Conservation (phyloP, 2,797 vertebrate genomes). For the Anguilla megastoma region DNA sequence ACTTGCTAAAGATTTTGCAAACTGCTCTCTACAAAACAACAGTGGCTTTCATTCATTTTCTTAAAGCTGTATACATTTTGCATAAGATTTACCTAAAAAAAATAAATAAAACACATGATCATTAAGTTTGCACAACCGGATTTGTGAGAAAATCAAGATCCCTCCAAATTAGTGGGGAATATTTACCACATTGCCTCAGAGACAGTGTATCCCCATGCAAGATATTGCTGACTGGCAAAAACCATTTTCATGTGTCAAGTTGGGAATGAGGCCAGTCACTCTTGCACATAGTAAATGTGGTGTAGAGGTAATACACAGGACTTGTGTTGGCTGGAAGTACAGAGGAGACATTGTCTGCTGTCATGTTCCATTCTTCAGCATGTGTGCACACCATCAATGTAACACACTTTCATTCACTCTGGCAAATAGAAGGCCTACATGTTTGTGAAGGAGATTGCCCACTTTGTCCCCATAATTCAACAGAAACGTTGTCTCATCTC, state of each 20-base stretch:
- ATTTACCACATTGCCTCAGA: slow-evolving; percentile 36
- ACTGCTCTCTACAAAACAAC: slow-evolving; percentile 24
- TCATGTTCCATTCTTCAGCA: slow-evolving; percentile 15
- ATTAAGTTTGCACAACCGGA: slow-evolving; percentile 46
- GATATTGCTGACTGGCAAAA: slow-evolving; percentile 37
- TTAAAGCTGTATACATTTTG: slow-evolving; percentile 31
- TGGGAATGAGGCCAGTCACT: background rate
- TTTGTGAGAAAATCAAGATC: slow-evolving; percentile 39
- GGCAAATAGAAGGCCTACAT: background rate
- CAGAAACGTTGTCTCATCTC: background rate
- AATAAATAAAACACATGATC: slow-evolving; percentile 16
- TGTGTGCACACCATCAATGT: no score
- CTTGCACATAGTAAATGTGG: background rate
- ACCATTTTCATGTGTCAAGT: slow-evolving; percentile 20
- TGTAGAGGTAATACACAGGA: slow-evolving; percentile 3
- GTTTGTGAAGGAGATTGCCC: background rate
- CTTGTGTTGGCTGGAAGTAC: background rate
- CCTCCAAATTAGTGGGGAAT: slow-evolving; percentile 44
- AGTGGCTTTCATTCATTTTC: slow-evolving; percentile 35
- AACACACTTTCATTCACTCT: background rate
- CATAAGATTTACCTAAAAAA: slow-evolving; percentile 29
- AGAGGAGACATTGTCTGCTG: background rate
- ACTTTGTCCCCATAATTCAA: background rate
- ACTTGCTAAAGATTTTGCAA: slow-evolving; percentile 41
- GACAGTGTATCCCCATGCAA: slow-evolving; percentile 19